Evolutionary conservation across 2,888 invertebrate species (phyloP), one percentile per base, ranked within the genome.

Genomic region (Rhagonycha lutea): DNA sequence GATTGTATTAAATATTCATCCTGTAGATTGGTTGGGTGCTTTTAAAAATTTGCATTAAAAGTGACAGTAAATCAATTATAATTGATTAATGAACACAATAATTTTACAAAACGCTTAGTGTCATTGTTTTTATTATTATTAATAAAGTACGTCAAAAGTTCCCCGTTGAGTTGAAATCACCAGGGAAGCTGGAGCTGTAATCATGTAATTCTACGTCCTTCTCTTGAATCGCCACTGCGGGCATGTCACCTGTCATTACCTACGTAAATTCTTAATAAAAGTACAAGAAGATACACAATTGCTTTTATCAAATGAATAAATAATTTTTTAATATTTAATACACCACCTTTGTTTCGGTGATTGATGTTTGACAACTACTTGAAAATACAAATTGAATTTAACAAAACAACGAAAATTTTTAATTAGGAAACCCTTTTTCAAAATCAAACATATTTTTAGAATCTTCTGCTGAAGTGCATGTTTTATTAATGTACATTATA

Each of bases 171-270:
- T 14, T 73, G 62, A 68, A 67, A 77, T 67, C 79, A 71, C 70
- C 76, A 72, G 75, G 79, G 79, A 76, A 78, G 76, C 77, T 69
- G 70, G 70, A 70, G 77, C 75, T 80, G 76, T 73, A 79, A 78
- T 80, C 77, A 73, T 74, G 68, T 70, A 72, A 69, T 76, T 65
- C 74, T 68, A 72, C 67, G 29, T 69, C 75, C 76, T 78, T 74
- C 74, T 77, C 68, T 73, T 73, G 73, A 78, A 75, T 70, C 78
- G 75, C 78, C 79, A 79, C 79, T 78, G 80, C 32, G 74, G 77
- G 69, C 80, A 72, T 79, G 80, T 80, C 80, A 80, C 75, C 79
- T 80, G 80, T 80, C 80, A 80, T 62, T 76, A 65, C 63, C 63
- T 65, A 65, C 23, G 63, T 65, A 65, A 23, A 65, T 65, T 65